Evolutionary conservation across 1,140 invertebrate species (phyloP).

Genomic region (Lycorma delicatula): DNA sequence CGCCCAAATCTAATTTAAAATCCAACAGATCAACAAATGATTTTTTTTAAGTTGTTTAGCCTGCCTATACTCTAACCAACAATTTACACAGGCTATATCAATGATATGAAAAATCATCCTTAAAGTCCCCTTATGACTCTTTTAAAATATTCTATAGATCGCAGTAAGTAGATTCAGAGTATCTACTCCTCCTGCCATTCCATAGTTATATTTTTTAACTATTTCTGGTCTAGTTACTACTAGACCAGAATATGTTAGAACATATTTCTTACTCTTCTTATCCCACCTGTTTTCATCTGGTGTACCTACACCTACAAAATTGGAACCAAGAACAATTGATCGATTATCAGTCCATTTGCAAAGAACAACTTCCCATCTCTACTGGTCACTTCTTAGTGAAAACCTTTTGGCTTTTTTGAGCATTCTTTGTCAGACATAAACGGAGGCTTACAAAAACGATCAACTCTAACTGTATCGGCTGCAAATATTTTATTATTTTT

Average conservation of each 20-base stretch:
- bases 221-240: neutral
- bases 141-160: no score
- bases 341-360: neutral
- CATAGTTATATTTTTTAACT: neutral
- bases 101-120: no score
- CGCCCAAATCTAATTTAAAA: neutral
- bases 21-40: neutral
- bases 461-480: neutral
- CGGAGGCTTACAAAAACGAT: neutral
- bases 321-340: neutral
- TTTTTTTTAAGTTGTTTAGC: neutral
- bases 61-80: neutral
- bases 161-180: neutral
- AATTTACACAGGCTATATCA: neutral
- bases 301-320: neutral
- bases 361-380: neutral
- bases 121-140: neutral
- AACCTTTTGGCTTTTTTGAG: neutral
- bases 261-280: neutral
- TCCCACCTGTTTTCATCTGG: neutral
- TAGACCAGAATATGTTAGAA: no score
- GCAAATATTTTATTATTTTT: neutral
- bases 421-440: neutral
- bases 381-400: neutral
- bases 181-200: neutral